Percentiles rank a stretch among this genome's conserved stretches.
Evolutionary conservation across 2,888 invertebrate species (phyloP).

Genomic region (Sinodicranocentrus sp.): DNA sequence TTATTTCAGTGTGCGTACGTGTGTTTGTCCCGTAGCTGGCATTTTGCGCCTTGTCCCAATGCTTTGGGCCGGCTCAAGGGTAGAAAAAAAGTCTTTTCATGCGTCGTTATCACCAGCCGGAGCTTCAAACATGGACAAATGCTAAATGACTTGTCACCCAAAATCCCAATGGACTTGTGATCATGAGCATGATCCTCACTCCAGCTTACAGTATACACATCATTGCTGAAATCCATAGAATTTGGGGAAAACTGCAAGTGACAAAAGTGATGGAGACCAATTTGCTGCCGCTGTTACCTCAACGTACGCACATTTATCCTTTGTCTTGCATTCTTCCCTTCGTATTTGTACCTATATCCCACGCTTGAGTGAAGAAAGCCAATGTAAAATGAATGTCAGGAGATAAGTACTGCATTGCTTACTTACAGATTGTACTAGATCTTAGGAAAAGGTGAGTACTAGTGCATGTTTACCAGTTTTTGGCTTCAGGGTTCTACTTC

Average conservation of each 20-base stretch:
- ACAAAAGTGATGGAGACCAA: slow-evolving; percentile 27
- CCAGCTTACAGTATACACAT: background rate
- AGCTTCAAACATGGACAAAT: slow-evolving; percentile 13
- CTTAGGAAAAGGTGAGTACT: background rate
- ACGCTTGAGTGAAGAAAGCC: background rate
- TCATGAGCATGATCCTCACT: slow-evolving; percentile 22
- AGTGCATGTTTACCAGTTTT: slow-evolving; percentile 3
- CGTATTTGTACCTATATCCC: background rate
- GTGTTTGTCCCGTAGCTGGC: background rate
- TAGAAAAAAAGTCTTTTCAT: slow-evolving; percentile 27
- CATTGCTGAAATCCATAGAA: background rate
- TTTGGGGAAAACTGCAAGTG: slow-evolving; percentile 13
- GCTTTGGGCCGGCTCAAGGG: slow-evolving; percentile 3
- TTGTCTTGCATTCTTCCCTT: too few species aligned
- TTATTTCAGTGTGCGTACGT: background rate
- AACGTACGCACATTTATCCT: background rate
- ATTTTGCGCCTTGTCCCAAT: background rate
- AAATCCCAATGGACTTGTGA: slow-evolving; percentile 43
- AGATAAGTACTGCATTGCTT: background rate
- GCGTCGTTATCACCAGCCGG: slow-evolving; percentile 49
- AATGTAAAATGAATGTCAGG: background rate
- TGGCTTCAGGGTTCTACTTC: background rate
- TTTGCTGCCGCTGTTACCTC: slow-evolving; percentile 23
- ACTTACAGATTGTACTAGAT: slow-evolving; percentile 1
- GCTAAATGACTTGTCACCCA: slow-evolving; percentile 56